Base-by-base conservation (phyloP, 92 coral and sea anemone genomes). In the Actinernus sp. region DNA sequence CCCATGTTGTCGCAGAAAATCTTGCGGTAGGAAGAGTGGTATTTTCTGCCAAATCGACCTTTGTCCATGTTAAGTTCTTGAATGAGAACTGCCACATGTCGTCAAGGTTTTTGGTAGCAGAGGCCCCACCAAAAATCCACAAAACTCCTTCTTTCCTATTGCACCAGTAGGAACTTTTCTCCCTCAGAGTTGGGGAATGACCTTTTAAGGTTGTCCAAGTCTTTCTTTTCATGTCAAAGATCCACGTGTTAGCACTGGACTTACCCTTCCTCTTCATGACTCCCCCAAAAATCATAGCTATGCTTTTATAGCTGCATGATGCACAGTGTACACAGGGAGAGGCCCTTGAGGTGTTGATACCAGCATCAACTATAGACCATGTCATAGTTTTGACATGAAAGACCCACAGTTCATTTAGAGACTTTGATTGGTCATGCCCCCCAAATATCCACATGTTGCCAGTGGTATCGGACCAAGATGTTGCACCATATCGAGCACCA, bases 91-190 rank as follows among this genome's bases (percentile, higher is more conserved):
- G 58, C 96, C 96, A 89, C 79, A 89, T 70, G 67, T 89, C 96
- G 18, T 59, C 55, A 28, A 89, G 37, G 36, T 78, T 58, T 69
- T 63, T 64, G 29, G 62, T 33, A 7, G 31, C 4, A 21, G 43
- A 26, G 22, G 54, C 52, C 21, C 96, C 96, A 61, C 96, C 96
- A 79, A 72, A 89, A 19, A 89, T 41, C 92, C 88, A 89, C 63
- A 89, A 33, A 26, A 46, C 22, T 13, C 88, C 96, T 21, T 55
- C 46, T 1, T 38, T 48, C 5, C 36, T 52, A 52, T 93, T 83
- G 71, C 98, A 93, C 97, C 97, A 93, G 29, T 83, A 54, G 29
- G 89, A 73, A 44, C 86, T 51, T 38, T 88, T 74, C 28, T 58
- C 76, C 27, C 90, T 57, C 1, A 75, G 63, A 28, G 52, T 46